Evolutionary conservation across 2,113 vertebrate genomes (phyloP), one percentile per base, ranked within the genome.

Genomic region (Sylvicapra grimmia): DNA sequence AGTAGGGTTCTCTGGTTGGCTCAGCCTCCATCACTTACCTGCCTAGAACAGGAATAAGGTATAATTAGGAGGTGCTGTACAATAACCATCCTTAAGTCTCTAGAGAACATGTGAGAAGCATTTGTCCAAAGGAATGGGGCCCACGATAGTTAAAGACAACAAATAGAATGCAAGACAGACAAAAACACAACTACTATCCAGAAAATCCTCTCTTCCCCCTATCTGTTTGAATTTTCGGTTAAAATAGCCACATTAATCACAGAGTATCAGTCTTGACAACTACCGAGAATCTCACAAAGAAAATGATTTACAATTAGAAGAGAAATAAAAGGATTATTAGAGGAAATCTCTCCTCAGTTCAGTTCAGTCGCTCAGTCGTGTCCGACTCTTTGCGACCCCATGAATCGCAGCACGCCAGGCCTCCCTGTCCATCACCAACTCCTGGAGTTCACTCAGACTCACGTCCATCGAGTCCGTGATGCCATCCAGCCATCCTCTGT

Each of bases 221-320:
- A 6, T 27, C n/a, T 33, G 47, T 21, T 21, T 31, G 5, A 58
- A 23, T 59, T 68, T 84, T 65, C 59, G 25, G 18, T 61, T 80
- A 63, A 53, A 53, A 85, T 53, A 86, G 59, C 47, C 58, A 85
- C 53, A 82, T 79, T 91, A 84, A 84, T 80, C 82, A 89, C 89
- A 56, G n/a, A 79, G 51, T 65, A 75, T 72, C 82, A 89, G 53
- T 40, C 40, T 89, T 83, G 77, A 94, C 82, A 97, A 95, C 85
- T 44, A 47, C 58, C 75, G 47, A 89, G 85, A 82, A 27, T 61
- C 54, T 89, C 65, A 47, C 44, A 53, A 83, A 94, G 44, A 86
- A 58, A 90, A 51, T 56, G 75, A 95, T 85, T 96, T 77, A 82
- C 36, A 94, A 40, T 83, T 79, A 95, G 49, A 87, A 79, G 72